phyloP scores from a whole-genome alignment of 2,113 vertebrate genomes.

The Bungarus multicinctus region DNA sequence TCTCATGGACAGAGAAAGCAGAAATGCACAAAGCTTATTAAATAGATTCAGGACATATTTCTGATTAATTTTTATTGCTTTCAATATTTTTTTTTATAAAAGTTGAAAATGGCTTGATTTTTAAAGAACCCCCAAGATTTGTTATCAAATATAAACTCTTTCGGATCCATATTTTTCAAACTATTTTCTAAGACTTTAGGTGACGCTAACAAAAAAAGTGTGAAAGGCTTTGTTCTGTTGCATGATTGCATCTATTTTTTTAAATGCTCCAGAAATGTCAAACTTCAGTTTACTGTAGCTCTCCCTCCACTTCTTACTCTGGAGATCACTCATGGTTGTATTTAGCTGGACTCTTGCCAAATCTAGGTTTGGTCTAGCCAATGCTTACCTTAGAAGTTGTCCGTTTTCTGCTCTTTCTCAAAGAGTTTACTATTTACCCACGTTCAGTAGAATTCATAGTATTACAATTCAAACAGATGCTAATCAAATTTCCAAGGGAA shows the following conservation, averaged over 20 bases:
- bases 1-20: constrained; percentile 24
- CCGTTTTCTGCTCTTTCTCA: neutral
- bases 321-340: neutral
- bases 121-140: neutral
- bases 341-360: neutral
- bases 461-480: neutral
- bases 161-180: neutral
- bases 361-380: neutral
- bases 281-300: neutral
- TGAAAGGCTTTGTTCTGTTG: neutral
- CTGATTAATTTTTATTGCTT: constrained; percentile 27
- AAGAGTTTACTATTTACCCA: neutral
- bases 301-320: neutral
- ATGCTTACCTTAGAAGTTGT: neutral
- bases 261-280: neutral
- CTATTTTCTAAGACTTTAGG: neutral
- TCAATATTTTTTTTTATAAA: constrained; percentile 33
- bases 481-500: neutral
- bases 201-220: neutral
- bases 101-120: neutral
- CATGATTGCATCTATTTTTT: neutral
- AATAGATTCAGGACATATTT: constrained; percentile 29
- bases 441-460: neutral
- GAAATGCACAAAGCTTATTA: constrained; percentile 26
- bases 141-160: neutral